Evolutionary conservation across 2,113 vertebrate genomes (phyloP).

Genomic region (Laticauda laticaudata): DNA sequence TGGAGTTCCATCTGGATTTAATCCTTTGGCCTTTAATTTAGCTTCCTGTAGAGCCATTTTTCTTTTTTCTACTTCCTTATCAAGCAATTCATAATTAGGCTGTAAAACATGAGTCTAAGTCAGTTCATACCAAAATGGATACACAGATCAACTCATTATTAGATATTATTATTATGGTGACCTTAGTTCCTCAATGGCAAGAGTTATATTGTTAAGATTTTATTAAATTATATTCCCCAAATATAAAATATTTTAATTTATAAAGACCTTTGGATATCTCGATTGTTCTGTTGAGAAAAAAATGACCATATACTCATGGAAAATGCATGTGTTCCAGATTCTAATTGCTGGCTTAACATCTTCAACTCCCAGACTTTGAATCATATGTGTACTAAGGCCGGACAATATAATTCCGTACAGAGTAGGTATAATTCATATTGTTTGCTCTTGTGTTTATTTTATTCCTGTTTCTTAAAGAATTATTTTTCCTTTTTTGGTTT

Average conservation of each 20-base stretch:
- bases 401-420: background rate
- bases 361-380: background rate
- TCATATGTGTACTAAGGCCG: background rate
- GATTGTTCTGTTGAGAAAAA: background rate
- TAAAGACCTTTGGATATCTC: background rate
- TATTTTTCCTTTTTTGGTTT: background rate
- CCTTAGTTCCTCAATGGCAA: background rate
- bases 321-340: background rate
- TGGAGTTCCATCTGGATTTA: slow-evolving; percentile 96
- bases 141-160: background rate
- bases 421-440: background rate
- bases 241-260: background rate
- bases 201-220: background rate
- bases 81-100: slow-evolving; percentile 95
- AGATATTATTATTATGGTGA: background rate
- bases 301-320: background rate
- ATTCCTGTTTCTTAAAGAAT: background rate
- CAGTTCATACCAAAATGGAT: background rate
- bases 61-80: slow-evolving; percentile 96
- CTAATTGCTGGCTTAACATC: background rate
- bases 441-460: background rate
- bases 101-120: slow-evolving; percentile 49
- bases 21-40: slow-evolving; percentile 94
- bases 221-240: background rate
- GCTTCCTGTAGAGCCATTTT: slow-evolving; percentile 93